A percentile compares a stretch with the other conserved stretches of the same genome.
phyloP scores from a whole-genome alignment of 2,797 vertebrate species.

The Gallinago solitaria region DNA sequence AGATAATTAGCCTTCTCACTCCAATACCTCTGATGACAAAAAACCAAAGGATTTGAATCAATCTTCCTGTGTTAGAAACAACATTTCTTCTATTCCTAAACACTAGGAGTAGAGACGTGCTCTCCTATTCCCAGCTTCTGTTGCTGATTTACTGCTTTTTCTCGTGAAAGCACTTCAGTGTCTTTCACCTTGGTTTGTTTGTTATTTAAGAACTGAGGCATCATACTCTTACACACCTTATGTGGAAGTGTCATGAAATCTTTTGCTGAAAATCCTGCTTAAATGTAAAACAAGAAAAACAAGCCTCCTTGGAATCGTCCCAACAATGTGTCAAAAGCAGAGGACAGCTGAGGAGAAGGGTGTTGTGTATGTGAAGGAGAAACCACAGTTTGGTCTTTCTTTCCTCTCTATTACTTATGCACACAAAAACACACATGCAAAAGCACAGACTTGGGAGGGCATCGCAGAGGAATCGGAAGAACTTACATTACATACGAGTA shows the following conservation, averaged over 20 bases:
- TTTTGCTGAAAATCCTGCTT: neutral
- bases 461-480: neutral
- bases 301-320: neutral
- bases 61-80: neutral
- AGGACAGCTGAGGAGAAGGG: slow-evolving; percentile 27
- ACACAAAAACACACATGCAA: neutral
- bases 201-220: neutral
- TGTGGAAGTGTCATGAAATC: neutral
- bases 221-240: neutral
- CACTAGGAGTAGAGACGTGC: neutral
- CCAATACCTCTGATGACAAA: neutral
- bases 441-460: neutral
- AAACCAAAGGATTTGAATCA: neutral
- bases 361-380: slow-evolving; percentile 40
- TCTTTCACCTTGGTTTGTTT: neutral
- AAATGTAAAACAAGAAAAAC: slow-evolving; percentile 15
- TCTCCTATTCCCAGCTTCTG: neutral
- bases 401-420: neutral
- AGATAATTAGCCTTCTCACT: neutral
- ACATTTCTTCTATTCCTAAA: neutral
- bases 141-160: neutral
- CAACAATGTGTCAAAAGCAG: slow-evolving; percentile 36
- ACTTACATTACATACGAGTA: neutral
- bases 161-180: neutral
- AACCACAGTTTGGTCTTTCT: neutral